phyloP scores from a whole-genome alignment of 2,888 invertebrate species.

The Chrysolina haemoptera region DNA sequence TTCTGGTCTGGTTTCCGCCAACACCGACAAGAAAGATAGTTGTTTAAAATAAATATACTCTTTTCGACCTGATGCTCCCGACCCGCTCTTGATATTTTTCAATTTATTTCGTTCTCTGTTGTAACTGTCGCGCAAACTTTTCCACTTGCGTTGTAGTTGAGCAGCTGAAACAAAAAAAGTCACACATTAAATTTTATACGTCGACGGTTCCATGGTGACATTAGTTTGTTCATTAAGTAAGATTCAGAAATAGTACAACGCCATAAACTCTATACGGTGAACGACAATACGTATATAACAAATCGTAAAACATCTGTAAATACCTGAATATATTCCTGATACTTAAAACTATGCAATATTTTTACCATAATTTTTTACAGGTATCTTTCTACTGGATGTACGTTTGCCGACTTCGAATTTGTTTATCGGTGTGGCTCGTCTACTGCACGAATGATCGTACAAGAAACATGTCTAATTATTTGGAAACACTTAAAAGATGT shows the following conservation, averaged over 20 bases:
- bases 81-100: slow-evolving; percentile 1
- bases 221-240: slow-evolving; percentile 1
- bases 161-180: neutral
- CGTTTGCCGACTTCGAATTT: neutral
- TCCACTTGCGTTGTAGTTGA: neutral
- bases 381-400: neutral
- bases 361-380: neutral
- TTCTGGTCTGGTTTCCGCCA: slow-evolving; percentile 1
- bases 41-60: neutral
- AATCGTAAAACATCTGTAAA: neutral
- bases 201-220: neutral
- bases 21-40: slow-evolving; percentile 1
- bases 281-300: slow-evolving; percentile 1
- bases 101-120: neutral
- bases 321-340: neutral
- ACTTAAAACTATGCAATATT: neutral
- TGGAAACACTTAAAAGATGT: neutral
- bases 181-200: neutral
- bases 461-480: neutral
- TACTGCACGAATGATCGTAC: neutral
- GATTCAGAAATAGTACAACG: slow-evolving; percentile 1
- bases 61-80: slow-evolving; percentile 1
- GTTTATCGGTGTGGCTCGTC: neutral
- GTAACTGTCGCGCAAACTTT: neutral
- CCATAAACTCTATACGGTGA: neutral